Percentiles rank a stretch among this genome's conserved stretches.
phyloP scores from a whole-genome alignment of 2,888 invertebrate species.

The Loripinus fragilis region DNA sequence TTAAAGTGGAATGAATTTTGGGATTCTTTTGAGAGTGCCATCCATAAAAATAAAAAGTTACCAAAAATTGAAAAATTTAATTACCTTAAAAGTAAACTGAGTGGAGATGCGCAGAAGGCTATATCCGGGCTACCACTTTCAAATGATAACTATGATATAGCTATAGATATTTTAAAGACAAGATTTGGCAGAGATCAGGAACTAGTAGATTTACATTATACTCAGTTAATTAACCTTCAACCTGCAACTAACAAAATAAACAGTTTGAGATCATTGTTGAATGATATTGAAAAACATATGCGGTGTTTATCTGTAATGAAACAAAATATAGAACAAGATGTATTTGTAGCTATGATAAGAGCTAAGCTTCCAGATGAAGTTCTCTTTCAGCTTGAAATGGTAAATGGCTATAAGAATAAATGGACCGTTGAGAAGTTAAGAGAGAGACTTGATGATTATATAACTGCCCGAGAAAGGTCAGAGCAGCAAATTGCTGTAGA shows the following conservation, averaged over 20 bases:
- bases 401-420: slow-evolving; percentile 3
- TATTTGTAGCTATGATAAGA: neutral
- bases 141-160: slow-evolving; percentile 3
- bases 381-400: slow-evolving; percentile 11
- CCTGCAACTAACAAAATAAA: neutral
- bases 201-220: neutral
- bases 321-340: neutral
- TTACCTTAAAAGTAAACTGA: neutral
- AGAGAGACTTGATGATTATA: slow-evolving; percentile 3
- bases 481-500: too few relatives aligned
- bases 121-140: neutral
- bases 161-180: neutral
- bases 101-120: neutral
- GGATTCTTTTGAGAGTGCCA: neutral
- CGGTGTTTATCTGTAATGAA: neutral
- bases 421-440: slow-evolving; percentile 1
- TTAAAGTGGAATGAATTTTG: neutral
- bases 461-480: slow-evolving; percentile 20
- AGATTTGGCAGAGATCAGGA: neutral
- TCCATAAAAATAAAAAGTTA: neutral
- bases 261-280: neutral
- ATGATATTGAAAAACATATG: slow-evolving; percentile 27
- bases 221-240: neutral
- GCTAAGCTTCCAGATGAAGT: neutral
- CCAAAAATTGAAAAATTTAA: neutral